A percentile compares a stretch with the other conserved stretches of the same genome.
phyloP scores from a whole-genome alignment of 2,113 vertebrate genomes.

The Neoarius graeffei region DNA sequence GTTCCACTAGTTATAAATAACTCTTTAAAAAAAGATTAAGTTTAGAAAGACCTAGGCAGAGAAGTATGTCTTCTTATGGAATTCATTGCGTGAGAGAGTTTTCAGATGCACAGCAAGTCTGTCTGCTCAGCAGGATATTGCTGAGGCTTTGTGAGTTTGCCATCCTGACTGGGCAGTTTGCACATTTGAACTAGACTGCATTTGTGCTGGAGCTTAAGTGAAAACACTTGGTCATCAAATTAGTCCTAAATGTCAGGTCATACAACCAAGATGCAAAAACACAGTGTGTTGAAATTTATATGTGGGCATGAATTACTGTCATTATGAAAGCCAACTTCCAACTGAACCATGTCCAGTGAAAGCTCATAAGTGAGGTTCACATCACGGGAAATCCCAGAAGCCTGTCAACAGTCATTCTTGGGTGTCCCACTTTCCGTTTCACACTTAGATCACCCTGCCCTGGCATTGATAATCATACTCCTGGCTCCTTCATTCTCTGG shows the following conservation, averaged over 20 bases:
- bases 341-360: constrained; percentile 50
- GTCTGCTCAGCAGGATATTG: constrained; percentile 32
- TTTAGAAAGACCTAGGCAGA: not conserved
- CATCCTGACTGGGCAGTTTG: constrained; percentile 32
- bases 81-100: constrained; percentile 12
- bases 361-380: constrained; percentile 49
- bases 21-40: not conserved
- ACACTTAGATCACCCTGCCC: constrained; percentile 56
- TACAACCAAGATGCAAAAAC: constrained; percentile 45
- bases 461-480: constrained; percentile 24
- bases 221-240: constrained; percentile 45
- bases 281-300: constrained; percentile 41
- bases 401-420: constrained; percentile 33
- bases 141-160: constrained; percentile 30
- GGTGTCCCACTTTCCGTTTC: constrained; percentile 45
- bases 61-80: not conserved
- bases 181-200: constrained; percentile 6
- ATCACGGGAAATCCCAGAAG: constrained; percentile 47
- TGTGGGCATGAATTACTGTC: constrained; percentile 49
- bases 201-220: constrained; percentile 32
- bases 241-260: constrained; percentile 53
- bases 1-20: constrained; percentile 36
- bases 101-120: constrained; percentile 7
- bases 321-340: constrained; percentile 43
- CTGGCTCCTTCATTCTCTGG: constrained; percentile 8